Conservation (phyloP, 2,888 invertebrate genomes). For the Limnephilus auricula region DNA sequence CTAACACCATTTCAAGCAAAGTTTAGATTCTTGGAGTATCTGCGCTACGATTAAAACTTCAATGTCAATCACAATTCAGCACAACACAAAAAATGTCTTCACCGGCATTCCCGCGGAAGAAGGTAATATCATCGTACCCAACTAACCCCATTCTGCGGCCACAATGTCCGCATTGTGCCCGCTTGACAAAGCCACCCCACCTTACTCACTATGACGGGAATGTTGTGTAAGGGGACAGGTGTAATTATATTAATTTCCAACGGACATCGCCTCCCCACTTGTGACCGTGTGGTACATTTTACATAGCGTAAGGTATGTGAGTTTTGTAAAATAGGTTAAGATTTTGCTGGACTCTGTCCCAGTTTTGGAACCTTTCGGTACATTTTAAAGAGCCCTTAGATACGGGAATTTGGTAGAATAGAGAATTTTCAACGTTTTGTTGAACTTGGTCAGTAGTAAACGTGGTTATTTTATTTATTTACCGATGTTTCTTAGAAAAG, state of each 20-base stretch:
- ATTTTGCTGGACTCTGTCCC: neutral
- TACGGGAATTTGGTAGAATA: no score
- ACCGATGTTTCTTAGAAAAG: no score
- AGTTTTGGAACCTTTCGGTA: no score
- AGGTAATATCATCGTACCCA: neutral
- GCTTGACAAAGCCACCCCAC: slow-evolving; percentile 20
- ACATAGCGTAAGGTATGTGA: neutral
- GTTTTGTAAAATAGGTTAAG: neutral
- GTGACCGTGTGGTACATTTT: neutral
- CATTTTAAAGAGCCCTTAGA: no score
- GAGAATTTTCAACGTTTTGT: no score
- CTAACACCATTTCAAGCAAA: no score
- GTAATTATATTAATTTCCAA: slow-evolving; percentile 14
- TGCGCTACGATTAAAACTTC: no score
- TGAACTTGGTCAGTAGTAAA: no score
- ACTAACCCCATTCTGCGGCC: slow-evolving; percentile 9
- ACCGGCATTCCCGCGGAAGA: neutral
- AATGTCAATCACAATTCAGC: neutral
- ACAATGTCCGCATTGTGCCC: slow-evolving; percentile 36
- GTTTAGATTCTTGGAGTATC: no score
- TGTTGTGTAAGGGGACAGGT: slow-evolving; percentile 14
- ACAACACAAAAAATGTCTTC: neutral
- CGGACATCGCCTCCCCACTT: neutral
- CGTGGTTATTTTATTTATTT: no score
- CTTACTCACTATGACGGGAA: slow-evolving; percentile 23